phyloP scores from a whole-genome alignment of 1,140 invertebrate genomes.

The Heliconius nattereri region DNA sequence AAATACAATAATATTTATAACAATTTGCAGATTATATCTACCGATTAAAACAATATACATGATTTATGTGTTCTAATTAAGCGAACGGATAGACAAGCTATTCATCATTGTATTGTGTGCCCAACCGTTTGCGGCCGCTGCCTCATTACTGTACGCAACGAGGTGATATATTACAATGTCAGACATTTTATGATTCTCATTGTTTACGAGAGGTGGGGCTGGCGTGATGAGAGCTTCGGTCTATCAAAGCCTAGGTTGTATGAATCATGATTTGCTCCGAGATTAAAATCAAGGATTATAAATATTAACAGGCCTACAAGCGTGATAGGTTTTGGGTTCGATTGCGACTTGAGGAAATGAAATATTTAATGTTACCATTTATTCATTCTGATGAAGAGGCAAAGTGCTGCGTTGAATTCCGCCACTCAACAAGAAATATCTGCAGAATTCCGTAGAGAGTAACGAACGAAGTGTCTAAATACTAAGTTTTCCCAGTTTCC shows the following conservation, averaged over 20 bases:
- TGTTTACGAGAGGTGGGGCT: background rate
- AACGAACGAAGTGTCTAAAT: too few relatives aligned
- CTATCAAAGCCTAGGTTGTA: background rate
- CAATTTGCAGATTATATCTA: background rate
- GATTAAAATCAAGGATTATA: background rate
- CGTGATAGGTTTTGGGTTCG: too few relatives aligned
- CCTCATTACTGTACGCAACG: constrained; percentile 49
- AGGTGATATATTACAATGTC: constrained; percentile 34
- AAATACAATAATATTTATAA: background rate
- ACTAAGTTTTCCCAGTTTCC: too few relatives aligned
- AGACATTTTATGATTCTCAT: constrained; percentile 22
- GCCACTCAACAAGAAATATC: too few relatives aligned
- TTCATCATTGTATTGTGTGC: constrained; percentile 63
- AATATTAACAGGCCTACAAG: too few relatives aligned
- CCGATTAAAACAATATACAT: constrained; percentile 15
- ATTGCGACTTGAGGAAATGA: too few relatives aligned
- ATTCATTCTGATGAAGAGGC: too few relatives aligned
- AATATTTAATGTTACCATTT: too few relatives aligned
- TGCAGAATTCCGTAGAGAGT: too few relatives aligned
- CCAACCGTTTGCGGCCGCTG: constrained; percentile 37
- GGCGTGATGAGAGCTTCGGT: background rate
- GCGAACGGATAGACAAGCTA: constrained; percentile 57
- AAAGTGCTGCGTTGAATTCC: too few relatives aligned
- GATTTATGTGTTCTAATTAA: constrained; percentile 52
- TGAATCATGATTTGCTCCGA: background rate